phyloP scores from a whole-genome alignment of 37 sponge, comb jelly and placozoan genomes.

The Aplysina aerophoba region DNA sequence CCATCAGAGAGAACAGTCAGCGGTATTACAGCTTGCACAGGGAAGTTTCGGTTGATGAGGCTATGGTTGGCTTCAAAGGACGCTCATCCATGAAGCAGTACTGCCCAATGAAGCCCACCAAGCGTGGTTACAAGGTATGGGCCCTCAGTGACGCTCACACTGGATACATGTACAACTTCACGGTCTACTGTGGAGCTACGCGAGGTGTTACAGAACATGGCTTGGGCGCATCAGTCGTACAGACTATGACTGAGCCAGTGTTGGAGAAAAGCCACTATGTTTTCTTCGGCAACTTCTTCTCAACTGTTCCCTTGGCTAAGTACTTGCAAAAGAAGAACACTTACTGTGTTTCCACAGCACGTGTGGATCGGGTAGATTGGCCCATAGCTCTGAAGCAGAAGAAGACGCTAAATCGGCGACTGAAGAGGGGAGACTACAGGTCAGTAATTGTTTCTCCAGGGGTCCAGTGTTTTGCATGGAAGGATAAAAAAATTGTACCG shows the following conservation, averaged over 20 bases:
- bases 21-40: background rate
- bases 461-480: conserved; percentile 13
- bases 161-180: conserved; percentile 10
- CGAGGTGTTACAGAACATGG: background rate
- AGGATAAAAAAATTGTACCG: conserved; percentile 15
- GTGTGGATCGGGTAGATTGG: background rate
- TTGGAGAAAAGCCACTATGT: background rate
- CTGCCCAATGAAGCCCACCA: conserved; percentile 26
- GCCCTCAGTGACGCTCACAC: background rate
- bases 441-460: background rate
- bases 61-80: conserved; percentile 44
- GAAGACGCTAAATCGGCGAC: no score
- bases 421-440: background rate
- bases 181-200: background rate
- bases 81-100: conserved; percentile 18
- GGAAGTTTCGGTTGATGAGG: conserved; percentile 17
- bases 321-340: background rate
- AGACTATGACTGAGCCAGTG: background rate
- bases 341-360: background rate
- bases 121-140: conserved; percentile 38
- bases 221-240: background rate
- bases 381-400: background rate
- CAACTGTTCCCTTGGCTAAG: background rate
- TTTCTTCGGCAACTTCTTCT: background rate
- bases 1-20: background rate